Evolutionary conservation across 53 echinoderm and acorn worm genomes (phyloP), one percentile per base, ranked within the genome.

Genomic region (Holothuria leucospilota): DNA sequence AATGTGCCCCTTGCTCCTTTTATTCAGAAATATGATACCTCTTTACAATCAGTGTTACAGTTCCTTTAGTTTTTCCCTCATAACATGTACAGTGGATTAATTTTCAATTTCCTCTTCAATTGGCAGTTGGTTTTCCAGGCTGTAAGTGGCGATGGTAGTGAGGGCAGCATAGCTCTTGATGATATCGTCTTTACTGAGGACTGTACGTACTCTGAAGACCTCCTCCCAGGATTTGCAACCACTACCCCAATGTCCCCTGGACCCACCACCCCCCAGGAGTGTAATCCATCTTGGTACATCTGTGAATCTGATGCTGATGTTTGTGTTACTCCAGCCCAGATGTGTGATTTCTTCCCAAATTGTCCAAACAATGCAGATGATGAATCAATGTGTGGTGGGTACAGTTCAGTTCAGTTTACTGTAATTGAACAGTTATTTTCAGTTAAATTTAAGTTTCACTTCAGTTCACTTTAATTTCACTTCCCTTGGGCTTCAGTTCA

Each of bases 151-250:
- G 82, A 68, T 21, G 91, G 88, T 0, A 87, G 46, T 20, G 56
- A 87, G n/a, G 96, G 93, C 25, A 91, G 91, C 18, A 91, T 94
- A 51, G 93, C 94, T 58, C 87, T 96, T 11, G 96, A 96, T 86
- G 96, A 96, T 68, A 86, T 96, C 58, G 88, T 84, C 27, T 92
- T 90, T 51, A 68, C 51, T 88, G 91, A 62, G 29, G 77, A 51
- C 86, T 90, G 62, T 86, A 90, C 83, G 34, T 65, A 78, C 71
- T 86, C 60, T 63, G 82, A 69, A 29, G 81, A 81, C 15, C 86
- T 77, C 38, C 90, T 86, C 7, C 62, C 63, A 10, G 90, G 90
- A 21, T 69, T 65, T 20, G 70, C 86, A 9, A 62, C 74, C 8
- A 68, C 82, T n/a, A 53, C 52, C 7, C 91, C 91, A 7, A 84